Evolutionary conservation across 1,140 invertebrate genomes (phyloP).

Genomic region (Eufriesea mexicana): DNA sequence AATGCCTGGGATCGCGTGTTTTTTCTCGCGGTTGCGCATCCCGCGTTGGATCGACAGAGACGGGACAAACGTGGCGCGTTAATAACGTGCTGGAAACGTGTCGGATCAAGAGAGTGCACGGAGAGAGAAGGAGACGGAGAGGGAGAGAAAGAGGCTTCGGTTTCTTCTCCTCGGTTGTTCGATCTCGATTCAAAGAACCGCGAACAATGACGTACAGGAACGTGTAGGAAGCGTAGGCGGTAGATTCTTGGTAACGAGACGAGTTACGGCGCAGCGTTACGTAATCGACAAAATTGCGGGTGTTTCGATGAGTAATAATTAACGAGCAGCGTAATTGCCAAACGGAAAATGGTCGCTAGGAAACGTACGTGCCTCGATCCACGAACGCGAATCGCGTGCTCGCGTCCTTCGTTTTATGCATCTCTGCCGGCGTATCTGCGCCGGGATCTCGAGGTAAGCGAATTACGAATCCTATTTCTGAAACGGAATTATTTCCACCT

Average conservation of each 20-base stretch:
- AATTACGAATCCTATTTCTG: background rate
- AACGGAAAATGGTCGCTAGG: conserved; percentile 11
- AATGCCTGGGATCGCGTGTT: background rate
- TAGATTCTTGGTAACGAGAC: conserved; percentile 10
- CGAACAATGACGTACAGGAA: background rate
- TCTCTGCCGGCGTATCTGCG: background rate
- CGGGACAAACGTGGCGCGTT: background rate
- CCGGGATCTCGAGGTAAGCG: background rate
- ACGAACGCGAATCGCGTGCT: background rate
- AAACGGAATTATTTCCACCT: background rate
- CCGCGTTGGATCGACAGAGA: background rate
- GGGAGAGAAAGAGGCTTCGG: background rate
- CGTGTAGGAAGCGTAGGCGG: conserved; percentile 13
- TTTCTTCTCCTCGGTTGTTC: background rate
- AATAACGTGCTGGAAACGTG: conserved; percentile 23
- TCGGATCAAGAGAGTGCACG: background rate
- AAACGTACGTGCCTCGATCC: background rate
- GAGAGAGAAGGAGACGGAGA: background rate
- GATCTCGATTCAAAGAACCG: background rate
- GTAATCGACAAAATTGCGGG: conserved; percentile 43
- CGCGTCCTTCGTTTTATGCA: background rate
- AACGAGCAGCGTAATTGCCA: conserved; percentile 18
- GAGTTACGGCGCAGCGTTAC: conserved; percentile 8
- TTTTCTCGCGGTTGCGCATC: background rate
- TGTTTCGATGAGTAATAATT: conserved; percentile 27